Base-by-base conservation (phyloP, 2,888 invertebrate genomes). In the Drosophila tripunctata region DNA sequence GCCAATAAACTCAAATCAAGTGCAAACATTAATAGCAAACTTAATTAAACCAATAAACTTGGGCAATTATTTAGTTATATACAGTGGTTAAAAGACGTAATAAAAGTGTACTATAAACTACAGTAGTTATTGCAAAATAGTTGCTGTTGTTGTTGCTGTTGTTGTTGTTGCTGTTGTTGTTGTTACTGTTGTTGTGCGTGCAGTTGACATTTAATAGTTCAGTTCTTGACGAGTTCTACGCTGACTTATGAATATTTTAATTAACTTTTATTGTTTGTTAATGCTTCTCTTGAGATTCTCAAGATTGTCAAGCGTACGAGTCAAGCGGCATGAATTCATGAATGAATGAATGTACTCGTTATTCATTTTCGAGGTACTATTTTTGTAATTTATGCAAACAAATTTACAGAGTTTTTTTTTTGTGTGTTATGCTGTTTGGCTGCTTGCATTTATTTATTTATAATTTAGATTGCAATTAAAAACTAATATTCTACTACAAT, bases 401-500 rank as follows among this genome's bases (percentile, higher is more conserved):
- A 68, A n/a, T 74, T 73, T 48, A 57, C 67, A 45, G 60, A 55
- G 47, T 52, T 56, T 43, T 24, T 40, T 21, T 56, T 47, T 45
- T 40, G n/a, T n/a, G n/a, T n/a, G n/a, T n/a, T n/a, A n/a, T n/a
- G n/a, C n/a, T n/a, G n/a, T n/a, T n/a, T n/a, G n/a, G n/a, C n/a
- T n/a, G 54, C 38, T 44, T 33, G 38, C 54, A 54, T 52, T 58
- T 58, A 56, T 84, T 82, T 82, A 81, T 85, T 69, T 81, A 82
- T 81, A 81, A 81, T 81, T 81, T 81, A 82, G 78, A 75, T 81
- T 67, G 81, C 81, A 81, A 81, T 81, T 81, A 81, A 81, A 81
- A 84, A 68, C 80, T 84, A 81, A 81, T 81, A 81, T 84, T 81
- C 74, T 76, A 8, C 14, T 36, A 48, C 65, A 68, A 68, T 71